Base-by-base conservation (phyloP, 2,797 vertebrate genomes). In the Brotula barbata region DNA sequence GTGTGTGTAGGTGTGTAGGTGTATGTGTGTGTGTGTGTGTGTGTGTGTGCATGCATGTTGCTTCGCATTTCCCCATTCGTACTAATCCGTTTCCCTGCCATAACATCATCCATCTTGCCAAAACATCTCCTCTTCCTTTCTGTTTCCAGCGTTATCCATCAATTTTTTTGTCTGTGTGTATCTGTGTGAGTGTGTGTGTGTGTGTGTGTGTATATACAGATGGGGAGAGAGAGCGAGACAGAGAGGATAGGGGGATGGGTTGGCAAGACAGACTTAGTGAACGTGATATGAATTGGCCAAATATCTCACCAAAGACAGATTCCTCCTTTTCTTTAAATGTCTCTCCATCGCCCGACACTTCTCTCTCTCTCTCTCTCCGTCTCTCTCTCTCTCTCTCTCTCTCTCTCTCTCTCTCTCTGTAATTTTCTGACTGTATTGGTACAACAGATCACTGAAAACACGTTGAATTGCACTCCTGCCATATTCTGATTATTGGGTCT, bases 101-200 rank as follows among this genome's bases (percentile, higher is more conserved):
- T 63, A 76, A 56, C 78, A 75, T 54, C 72, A 67, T 73, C 81
- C 70, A 75, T 78, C 74, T 56, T 63, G 58, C 77, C 71, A 60
- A 69, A 77, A 73, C 31, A 67, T 43, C 37, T 55, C 36, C 33
- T 9, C 47, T n/a, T 41, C 39, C 43, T 16, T 10, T 21, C 44
- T 25, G 40, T 19, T 16, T 41, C 16, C 8, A 41, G n/a, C 16
- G 14, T 19, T 41, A 17, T 41, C n/a, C 40, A 19, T 41, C 40
- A 41, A 41, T 17, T 41, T 54, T 1, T 22, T 3, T 34, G 36
- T 19, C 2, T 33, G 31, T 33, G 9, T 33, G 31, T 33, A 13
- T 37, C 6, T n/a, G 23, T 22, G 13, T 46, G 15, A 22, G 19
- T 19, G 33, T 28, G 36, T n/a, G 31, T 45, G 31, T 54, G 42